phyloP scores from a whole-genome alignment of 35 echinoderm and acorn worm genomes.

The Acanthaster planci region DNA sequence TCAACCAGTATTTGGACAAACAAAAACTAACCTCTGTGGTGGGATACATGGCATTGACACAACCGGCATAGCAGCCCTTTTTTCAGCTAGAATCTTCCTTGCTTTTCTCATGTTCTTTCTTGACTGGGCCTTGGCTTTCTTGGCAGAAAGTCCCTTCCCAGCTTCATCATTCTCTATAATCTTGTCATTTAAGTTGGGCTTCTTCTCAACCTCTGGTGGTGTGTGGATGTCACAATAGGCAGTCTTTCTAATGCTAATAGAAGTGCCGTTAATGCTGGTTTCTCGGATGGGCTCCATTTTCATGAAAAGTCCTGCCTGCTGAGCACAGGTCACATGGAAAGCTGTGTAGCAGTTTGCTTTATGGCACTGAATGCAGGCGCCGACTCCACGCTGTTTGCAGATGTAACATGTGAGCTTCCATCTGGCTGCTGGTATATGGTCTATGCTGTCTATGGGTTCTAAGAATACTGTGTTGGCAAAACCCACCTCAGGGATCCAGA shows the following conservation, averaged over 20 bases:
- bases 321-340: conserved; percentile 95
- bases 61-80: conserved; percentile 97
- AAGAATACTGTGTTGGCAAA: conserved; percentile 99
- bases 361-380: conserved; percentile 99
- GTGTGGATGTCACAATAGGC: conserved; percentile 99
- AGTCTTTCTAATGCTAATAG: conserved; percentile 94
- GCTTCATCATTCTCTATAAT: conserved; percentile 48
- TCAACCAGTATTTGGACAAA: no score
- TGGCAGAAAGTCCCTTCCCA: conserved; percentile 69
- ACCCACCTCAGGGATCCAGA: conserved; percentile 99
- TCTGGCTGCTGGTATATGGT: conserved; percentile 89
- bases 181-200: conserved; percentile 67
- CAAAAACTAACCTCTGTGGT: conserved; percentile 74
- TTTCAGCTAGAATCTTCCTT: conserved; percentile 96
- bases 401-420: conserved; percentile 99
- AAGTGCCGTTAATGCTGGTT: conserved; percentile 88
- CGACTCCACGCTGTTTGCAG: conserved; percentile 93
- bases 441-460: conserved; percentile 97
- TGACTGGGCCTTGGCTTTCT: conserved; percentile 97
- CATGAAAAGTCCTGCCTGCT: conserved; percentile 96
- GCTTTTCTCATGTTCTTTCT: conserved; percentile 99
- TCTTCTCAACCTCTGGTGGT: conserved; percentile 90
- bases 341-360: conserved; percentile 99
- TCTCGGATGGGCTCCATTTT: conserved; percentile 99
- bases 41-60: conserved; percentile 97